Evolutionary conservation across 1,140 invertebrate genomes (phyloP).

Genomic region (Brachionus plicatilis): DNA sequence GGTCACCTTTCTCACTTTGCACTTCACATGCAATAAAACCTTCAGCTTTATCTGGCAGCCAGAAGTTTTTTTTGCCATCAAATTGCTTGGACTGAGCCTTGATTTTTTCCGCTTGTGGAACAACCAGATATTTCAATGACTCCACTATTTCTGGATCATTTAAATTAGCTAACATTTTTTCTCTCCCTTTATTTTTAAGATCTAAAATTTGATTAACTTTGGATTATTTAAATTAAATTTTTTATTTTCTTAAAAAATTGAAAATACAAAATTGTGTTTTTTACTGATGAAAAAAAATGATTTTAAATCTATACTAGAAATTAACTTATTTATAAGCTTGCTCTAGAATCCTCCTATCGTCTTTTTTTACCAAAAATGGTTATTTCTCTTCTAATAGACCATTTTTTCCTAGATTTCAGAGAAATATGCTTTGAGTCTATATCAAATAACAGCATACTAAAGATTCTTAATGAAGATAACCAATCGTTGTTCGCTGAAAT

Average conservation of each 20-base stretch:
- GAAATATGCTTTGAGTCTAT: not conserved
- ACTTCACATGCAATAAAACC: slow-evolving; percentile 94
- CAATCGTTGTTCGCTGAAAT: not conserved
- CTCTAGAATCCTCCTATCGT: not conserved
- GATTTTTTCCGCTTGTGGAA: slow-evolving; percentile 36
- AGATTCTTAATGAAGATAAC: not conserved
- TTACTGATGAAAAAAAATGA: not conserved
- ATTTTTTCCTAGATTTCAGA: not conserved
- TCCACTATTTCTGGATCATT: slow-evolving; percentile 40
- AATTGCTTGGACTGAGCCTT: slow-evolving; percentile 79
- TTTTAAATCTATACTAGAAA: not conserved
- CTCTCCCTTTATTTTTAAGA: not conserved
- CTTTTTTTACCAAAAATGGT: not conserved
- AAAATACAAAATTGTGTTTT: not conserved
- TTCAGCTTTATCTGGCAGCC: slow-evolving; percentile 95
- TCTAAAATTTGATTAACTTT: not conserved
- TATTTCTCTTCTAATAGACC: not conserved
- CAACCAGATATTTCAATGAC: slow-evolving; percentile 33
- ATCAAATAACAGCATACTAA: not conserved
- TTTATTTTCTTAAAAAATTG: not conserved
- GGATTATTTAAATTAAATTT: not conserved
- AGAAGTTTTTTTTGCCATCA: slow-evolving; percentile 99
- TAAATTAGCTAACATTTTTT: slow-evolving; percentile 29
- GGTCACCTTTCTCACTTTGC: slow-evolving; percentile 92
- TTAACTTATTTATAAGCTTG: not conserved